These are phyloP conservation scores for Pedicia rivosa DNA, from an alignment of 2,888 invertebrate species.

Conservation along the genomic window DNA sequence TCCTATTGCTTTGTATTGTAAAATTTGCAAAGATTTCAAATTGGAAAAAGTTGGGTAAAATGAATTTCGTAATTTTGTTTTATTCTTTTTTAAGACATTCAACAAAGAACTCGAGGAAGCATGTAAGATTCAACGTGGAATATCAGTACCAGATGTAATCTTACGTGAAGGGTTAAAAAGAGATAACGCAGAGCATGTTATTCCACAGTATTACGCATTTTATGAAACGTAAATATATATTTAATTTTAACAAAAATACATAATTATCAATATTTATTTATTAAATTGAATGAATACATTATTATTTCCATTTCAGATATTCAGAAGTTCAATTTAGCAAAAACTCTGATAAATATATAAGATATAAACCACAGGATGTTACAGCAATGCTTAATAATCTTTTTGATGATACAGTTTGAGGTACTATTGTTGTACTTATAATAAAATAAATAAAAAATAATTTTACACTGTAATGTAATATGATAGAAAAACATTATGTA, in stretches of 20 bases:
- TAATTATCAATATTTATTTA: too few species aligned
- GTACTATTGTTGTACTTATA: too few species aligned
- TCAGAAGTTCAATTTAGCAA: slow-evolving; percentile 71
- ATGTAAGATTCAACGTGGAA: slow-evolving; percentile 67
- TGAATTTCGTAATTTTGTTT: slow-evolving; percentile 2
- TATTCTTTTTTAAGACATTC: slow-evolving; percentile 49
- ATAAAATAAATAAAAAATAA: too few species aligned
- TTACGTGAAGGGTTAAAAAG: slow-evolving; percentile 73
- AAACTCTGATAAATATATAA: slow-evolving; percentile 85
- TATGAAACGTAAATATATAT: slow-evolving; percentile 42
- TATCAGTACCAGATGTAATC: slow-evolving; percentile 86
- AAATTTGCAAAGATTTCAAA: too few species aligned
- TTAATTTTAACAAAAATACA: too few species aligned
- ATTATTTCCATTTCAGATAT: slow-evolving; percentile 40
- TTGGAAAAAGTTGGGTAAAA: too few species aligned
- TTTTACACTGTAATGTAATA: too few species aligned
- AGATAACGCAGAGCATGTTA: slow-evolving; percentile 75
- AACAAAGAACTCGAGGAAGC: slow-evolving; percentile 93
- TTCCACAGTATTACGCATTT: slow-evolving; percentile 73
- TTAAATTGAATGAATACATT: background rate
- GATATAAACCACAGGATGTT: slow-evolving; percentile 74
- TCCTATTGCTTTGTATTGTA: too few species aligned
- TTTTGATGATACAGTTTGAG: slow-evolving; percentile 58
- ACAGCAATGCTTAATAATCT: slow-evolving; percentile 72
- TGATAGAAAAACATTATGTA: too few species aligned